Evolutionary conservation across 2,113 vertebrate species (phyloP).

Genomic region (Morphnarchus princeps): DNA sequence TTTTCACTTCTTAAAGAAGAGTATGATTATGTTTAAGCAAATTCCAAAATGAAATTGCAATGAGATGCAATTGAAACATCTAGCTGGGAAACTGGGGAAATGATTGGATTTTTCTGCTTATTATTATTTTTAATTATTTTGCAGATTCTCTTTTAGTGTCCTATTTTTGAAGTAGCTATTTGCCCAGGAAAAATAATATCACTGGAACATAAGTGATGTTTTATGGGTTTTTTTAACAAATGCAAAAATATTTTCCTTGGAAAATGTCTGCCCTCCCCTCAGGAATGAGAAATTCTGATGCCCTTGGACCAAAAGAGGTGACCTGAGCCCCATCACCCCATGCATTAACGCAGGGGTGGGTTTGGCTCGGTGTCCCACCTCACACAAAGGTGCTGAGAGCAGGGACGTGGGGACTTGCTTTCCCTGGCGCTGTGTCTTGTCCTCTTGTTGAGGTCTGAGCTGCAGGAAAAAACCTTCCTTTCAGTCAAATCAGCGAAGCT

Average conservation of each 20-base stretch:
- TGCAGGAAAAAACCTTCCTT: not conserved
- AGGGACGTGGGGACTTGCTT: not conserved
- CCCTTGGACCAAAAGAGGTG: not conserved
- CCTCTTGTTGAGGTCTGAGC: not conserved
- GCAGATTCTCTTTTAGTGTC: not conserved
- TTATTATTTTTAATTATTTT: slow-evolving; percentile 58
- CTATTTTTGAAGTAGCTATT: not conserved
- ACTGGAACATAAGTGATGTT: not conserved
- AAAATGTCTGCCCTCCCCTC: not conserved
- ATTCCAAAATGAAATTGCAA: not conserved
- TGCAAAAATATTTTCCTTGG: not conserved
- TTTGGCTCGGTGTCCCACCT: not conserved
- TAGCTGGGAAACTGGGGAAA: slow-evolving; percentile 5
- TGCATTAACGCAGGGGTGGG: not conserved
- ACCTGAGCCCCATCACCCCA: not conserved
- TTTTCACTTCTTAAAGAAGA: not conserved
- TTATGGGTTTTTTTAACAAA: not conserved
- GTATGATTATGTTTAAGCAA: slow-evolving; percentile 1
- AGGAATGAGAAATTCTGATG: not conserved
- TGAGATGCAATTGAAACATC: slow-evolving; percentile 7
- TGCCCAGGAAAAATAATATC: not conserved
- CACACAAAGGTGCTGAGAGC: not conserved
- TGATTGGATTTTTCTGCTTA: slow-evolving; percentile 51
- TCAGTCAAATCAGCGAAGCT: not conserved
- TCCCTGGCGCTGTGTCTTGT: not conserved